phyloP scores from a whole-genome alignment of 2,797 vertebrate species.

The Euphonia xanthogaster region DNA sequence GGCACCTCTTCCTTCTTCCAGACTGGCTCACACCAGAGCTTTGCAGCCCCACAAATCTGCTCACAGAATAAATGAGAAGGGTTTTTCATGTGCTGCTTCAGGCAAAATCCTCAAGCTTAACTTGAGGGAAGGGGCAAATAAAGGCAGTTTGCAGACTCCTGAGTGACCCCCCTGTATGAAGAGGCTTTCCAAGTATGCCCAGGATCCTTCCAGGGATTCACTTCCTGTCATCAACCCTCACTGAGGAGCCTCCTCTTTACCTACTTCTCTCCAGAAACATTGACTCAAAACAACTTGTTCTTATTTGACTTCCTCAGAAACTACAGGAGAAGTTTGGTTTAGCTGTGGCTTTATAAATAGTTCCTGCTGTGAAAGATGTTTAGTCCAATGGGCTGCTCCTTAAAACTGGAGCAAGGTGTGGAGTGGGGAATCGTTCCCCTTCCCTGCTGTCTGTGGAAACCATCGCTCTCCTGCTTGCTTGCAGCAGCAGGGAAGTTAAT shows the following conservation, averaged over 20 bases:
- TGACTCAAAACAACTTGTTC: not conserved
- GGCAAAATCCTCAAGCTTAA: not conserved
- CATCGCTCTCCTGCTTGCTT: not conserved
- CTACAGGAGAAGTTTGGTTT: not conserved
- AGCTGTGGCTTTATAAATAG: not conserved
- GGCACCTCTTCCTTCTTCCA: not conserved
- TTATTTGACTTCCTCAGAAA: not conserved
- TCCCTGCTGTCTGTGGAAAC: not conserved
- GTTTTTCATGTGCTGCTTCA: not conserved
- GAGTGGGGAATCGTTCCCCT: not conserved
- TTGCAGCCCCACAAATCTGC: not conserved
- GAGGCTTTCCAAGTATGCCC: not conserved
- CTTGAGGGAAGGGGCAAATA: not conserved
- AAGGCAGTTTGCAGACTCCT: not conserved
- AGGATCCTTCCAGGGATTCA: not conserved
- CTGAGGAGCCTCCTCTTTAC: not conserved
- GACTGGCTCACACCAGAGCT: not conserved
- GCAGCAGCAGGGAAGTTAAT: not conserved
- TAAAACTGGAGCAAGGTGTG: not conserved
- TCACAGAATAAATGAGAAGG: not conserved
- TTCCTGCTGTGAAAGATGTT: not conserved
- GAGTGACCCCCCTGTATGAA: not conserved
- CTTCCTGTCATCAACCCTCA: accelerated
- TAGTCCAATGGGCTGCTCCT: not conserved
- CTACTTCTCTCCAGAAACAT: not conserved